Percentiles rank a stretch among this genome's conserved stretches.
Evolutionary conservation across 2,888 invertebrate genomes (phyloP).

Genomic region (Sinohyriopsis cumingii): DNA sequence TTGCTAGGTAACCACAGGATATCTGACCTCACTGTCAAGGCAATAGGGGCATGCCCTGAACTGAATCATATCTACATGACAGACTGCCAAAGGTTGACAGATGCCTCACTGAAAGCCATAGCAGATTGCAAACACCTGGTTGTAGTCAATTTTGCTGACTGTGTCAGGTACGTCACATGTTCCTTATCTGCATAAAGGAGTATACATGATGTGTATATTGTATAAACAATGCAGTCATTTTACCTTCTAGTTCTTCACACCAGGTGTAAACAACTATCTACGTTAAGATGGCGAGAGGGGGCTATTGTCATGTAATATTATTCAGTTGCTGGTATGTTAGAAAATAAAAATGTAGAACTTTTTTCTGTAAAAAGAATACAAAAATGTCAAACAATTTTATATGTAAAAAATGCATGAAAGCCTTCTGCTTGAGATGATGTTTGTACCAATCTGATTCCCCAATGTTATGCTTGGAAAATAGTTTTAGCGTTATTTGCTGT

Average conservation of each 20-base stretch:
- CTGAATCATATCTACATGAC: constrained; percentile 68
- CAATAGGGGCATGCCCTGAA: constrained; percentile 65
- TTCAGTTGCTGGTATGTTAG: background rate
- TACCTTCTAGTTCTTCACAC: no score
- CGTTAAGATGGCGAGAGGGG: background rate
- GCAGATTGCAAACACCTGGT: constrained; percentile 60
- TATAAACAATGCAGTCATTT: no score
- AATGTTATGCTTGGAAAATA: no score
- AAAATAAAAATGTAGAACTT: background rate
- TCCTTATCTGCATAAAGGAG: background rate
- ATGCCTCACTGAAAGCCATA: constrained; percentile 65
- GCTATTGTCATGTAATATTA: background rate
- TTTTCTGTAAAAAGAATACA: no score
- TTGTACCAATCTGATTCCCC: no score
- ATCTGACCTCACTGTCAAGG: constrained; percentile 64
- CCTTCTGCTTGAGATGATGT: no score
- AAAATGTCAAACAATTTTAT: no score
- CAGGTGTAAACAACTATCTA: background rate
- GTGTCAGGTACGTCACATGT: constrained; percentile 61
- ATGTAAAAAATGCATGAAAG: no score
- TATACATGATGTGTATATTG: background rate
- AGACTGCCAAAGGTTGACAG: constrained; percentile 70
- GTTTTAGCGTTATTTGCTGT: no score
- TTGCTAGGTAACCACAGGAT: constrained; percentile 66
- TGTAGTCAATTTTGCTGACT: constrained; percentile 71